phyloP scores from a whole-genome alignment of 2,797 vertebrate species.

The Hoplostethus mediterraneus region DNA sequence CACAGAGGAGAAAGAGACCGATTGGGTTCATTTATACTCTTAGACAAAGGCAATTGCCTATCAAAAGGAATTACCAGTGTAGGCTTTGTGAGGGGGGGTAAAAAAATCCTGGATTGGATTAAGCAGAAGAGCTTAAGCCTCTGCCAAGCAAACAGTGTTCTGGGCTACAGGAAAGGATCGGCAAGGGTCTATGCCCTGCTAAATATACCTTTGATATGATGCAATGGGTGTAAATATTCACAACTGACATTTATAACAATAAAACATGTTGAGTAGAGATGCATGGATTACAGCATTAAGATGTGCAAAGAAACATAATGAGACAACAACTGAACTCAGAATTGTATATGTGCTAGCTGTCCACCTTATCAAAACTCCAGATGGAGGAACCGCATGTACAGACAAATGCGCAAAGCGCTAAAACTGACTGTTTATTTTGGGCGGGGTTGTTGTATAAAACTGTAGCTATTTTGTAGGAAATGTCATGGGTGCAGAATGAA shows the following conservation, averaged over 20 bases:
- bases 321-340: no score
- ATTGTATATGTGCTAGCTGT: no score
- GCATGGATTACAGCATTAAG: no score
- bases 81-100: not conserved
- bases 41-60: not conserved
- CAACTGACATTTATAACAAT: no score
- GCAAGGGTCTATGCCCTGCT: not conserved
- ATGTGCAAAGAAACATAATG: no score
- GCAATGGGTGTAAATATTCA: no score
- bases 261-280: no score
- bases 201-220: not conserved
- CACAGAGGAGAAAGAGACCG: not conserved
- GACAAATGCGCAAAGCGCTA: no score
- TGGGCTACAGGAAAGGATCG: constrained; percentile 1
- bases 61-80: constrained; percentile 4
- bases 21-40: not conserved
- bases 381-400: no score
- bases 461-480: not conserved
- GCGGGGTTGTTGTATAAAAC: no score
- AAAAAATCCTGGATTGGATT: constrained; percentile 7
- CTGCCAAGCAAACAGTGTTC: not conserved
- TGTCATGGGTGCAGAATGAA: not conserved
- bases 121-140: not conserved
- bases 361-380: no score
- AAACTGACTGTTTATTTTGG: no score